Evolutionary conservation across 2,797 vertebrate species (phyloP).

Genomic region (Poeciliopsis presidionis): DNA sequence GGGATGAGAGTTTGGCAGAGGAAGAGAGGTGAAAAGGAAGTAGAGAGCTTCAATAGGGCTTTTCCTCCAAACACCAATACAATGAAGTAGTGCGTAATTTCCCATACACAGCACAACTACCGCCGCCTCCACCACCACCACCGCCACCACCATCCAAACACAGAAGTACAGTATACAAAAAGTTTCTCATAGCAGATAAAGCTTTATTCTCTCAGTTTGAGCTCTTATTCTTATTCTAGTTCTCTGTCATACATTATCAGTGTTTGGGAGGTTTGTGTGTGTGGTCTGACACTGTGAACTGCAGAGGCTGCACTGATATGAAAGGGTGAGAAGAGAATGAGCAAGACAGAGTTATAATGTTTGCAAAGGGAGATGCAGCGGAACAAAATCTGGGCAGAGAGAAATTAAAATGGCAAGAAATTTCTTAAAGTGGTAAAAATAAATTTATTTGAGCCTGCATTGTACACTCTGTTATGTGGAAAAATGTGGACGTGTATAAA

Average conservation of each 20-base stretch:
- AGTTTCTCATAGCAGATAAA: constrained; percentile 56
- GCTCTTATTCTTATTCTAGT: constrained; percentile 28
- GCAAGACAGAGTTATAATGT: constrained; percentile 34
- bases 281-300: constrained; percentile 50
- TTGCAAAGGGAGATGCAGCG: constrained; percentile 22
- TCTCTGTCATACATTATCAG: constrained; percentile 17
- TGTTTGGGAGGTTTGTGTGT: constrained; percentile 47
- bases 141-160: constrained; percentile 25
- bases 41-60: constrained; percentile 78
- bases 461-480: constrained; percentile 38
- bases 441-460: constrained; percentile 20
- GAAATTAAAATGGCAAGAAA: constrained; percentile 47
- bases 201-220: constrained; percentile 22
- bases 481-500: constrained; percentile 67
- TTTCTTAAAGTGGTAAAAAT: constrained; percentile 2
- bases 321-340: constrained; percentile 36
- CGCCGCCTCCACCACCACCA: neutral
- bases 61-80: constrained; percentile 81
- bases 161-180: constrained; percentile 38
- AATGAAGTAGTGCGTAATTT: constrained; percentile 83
- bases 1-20: constrained; percentile 61
- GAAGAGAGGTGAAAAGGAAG: constrained; percentile 76
- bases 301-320: constrained; percentile 20
- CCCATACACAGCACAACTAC: constrained; percentile 62
- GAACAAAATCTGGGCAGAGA: constrained; percentile 19